Evolutionary conservation across 2,888 invertebrate genomes (phyloP).

Genomic region (Tiliacea citrago): DNA sequence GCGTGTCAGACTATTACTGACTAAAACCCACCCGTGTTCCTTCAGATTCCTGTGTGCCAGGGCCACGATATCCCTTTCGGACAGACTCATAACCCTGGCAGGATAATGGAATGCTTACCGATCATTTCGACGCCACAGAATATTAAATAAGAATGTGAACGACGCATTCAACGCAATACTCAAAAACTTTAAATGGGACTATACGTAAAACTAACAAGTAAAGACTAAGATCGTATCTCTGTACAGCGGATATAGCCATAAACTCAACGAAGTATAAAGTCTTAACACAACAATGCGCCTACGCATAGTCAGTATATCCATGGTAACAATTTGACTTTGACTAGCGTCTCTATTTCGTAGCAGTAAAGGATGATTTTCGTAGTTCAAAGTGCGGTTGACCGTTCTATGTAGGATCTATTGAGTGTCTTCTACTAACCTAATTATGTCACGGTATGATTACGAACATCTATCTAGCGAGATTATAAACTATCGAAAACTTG

Average conservation of each 20-base stretch:
- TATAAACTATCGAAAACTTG: too few species aligned
- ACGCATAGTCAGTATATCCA: background rate
- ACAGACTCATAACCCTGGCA: too few species aligned
- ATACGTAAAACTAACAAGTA: constrained; percentile 8
- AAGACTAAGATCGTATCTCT: constrained; percentile 13
- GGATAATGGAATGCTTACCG: background rate
- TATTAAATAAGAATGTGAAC: too few species aligned
- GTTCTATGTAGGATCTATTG: constrained; percentile 12
- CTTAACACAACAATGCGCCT: constrained; percentile 4
- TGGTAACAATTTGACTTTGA: background rate
- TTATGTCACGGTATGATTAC: background rate
- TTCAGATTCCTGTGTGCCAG: too few species aligned
- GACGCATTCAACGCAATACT: too few species aligned
- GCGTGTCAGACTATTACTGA: too few species aligned
- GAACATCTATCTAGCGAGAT: too few species aligned
- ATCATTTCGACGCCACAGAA: background rate
- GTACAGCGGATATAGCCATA: constrained; percentile 28
- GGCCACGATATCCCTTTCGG: too few species aligned
- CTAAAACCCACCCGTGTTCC: too few species aligned
- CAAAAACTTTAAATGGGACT: background rate
- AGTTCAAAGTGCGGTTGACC: background rate
- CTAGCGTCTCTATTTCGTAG: constrained; percentile 11
- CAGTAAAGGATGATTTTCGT: constrained; percentile 3
- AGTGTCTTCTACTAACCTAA: constrained; percentile 57
- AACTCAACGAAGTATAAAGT: constrained; percentile 10